Conservation (phyloP, 2,888 invertebrate species). For the Lutraria lutraria region DNA sequence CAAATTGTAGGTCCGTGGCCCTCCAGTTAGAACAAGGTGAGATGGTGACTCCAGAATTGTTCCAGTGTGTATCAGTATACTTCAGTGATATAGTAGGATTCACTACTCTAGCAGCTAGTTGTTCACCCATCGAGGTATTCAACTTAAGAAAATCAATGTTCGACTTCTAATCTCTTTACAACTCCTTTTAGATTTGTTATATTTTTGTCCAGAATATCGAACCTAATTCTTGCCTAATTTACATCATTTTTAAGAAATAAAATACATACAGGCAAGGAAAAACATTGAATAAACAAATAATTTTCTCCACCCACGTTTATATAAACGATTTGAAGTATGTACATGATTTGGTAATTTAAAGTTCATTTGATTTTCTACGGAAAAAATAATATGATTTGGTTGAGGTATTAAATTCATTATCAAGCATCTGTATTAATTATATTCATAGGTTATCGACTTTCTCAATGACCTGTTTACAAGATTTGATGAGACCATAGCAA, state of each 20-base stretch:
- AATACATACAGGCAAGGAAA: no score
- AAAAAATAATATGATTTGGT: no score
- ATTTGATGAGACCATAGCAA: slow-evolving; percentile 97
- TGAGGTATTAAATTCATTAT: no score
- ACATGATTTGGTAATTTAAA: no score
- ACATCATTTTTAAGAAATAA: background rate
- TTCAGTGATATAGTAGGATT: slow-evolving; percentile 92
- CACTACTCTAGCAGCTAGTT: slow-evolving; percentile 69
- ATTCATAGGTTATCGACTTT: background rate
- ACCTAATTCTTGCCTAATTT: background rate
- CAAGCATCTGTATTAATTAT: background rate
- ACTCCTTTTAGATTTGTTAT: background rate
- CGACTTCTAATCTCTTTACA: background rate
- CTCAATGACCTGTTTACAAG: slow-evolving; percentile 97
- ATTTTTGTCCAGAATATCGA: background rate
- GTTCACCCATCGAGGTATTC: slow-evolving; percentile 91
- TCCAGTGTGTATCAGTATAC: slow-evolving; percentile 96
- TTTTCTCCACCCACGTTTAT: no score
- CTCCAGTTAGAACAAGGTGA: slow-evolving; percentile 95
- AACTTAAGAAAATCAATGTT: slow-evolving; percentile 82
- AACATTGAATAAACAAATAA: no score
- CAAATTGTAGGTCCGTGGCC: slow-evolving; percentile 89
- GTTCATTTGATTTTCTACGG: no score
- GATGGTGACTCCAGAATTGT: slow-evolving; percentile 95
- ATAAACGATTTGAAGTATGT: no score